These are phyloP conservation scores for Clistopyga incitator DNA, from an alignment of 2,888 invertebrate genomes.

Conservation along the genomic window DNA sequence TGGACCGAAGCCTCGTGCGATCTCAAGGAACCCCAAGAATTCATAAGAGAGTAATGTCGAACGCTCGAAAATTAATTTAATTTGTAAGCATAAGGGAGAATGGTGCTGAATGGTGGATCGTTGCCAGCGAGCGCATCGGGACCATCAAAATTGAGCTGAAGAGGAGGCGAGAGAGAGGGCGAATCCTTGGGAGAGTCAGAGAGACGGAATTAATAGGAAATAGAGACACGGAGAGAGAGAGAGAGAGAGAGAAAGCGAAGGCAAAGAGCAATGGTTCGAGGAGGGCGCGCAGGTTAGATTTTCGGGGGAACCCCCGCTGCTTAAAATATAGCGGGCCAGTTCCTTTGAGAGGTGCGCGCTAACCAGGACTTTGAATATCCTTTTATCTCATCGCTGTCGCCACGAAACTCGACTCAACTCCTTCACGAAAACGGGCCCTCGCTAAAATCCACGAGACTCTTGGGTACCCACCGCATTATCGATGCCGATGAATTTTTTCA, in stretches of 20 bases:
- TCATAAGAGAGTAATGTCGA: slow-evolving; percentile 82
- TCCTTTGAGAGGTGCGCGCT: slow-evolving; percentile 80
- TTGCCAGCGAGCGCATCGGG: not conserved
- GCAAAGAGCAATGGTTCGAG: slow-evolving; percentile 55
- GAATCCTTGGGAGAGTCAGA: slow-evolving; percentile 24
- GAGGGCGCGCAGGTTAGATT: slow-evolving; percentile 64
- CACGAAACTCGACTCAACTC: slow-evolving; percentile 73
- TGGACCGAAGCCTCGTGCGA: slow-evolving; percentile 10
- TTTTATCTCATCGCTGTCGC: slow-evolving; percentile 74
- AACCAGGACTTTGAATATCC: slow-evolving; percentile 55
- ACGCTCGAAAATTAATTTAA: slow-evolving; percentile 81
- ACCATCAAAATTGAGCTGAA: slow-evolving; percentile 49
- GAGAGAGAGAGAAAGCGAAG: slow-evolving; percentile 52
- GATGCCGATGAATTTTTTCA: slow-evolving; percentile 83
- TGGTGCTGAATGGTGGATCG: slow-evolving; percentile 60
- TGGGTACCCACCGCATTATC: slow-evolving; percentile 80
- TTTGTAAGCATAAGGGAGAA: slow-evolving; percentile 78
- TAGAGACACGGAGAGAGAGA: slow-evolving; percentile 55
- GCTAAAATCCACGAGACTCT: slow-evolving; percentile 71
- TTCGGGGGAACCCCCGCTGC: slow-evolving; percentile 79
- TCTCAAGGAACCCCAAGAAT: slow-evolving; percentile 76
- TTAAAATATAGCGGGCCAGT: slow-evolving; percentile 83
- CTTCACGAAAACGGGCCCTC: slow-evolving; percentile 43
- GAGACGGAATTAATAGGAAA: slow-evolving; percentile 49
- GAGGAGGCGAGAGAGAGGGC: slow-evolving; percentile 44